Evolutionary conservation across 2,113 vertebrate genomes (phyloP).

Genomic region (Nothobranchius furzeri): DNA sequence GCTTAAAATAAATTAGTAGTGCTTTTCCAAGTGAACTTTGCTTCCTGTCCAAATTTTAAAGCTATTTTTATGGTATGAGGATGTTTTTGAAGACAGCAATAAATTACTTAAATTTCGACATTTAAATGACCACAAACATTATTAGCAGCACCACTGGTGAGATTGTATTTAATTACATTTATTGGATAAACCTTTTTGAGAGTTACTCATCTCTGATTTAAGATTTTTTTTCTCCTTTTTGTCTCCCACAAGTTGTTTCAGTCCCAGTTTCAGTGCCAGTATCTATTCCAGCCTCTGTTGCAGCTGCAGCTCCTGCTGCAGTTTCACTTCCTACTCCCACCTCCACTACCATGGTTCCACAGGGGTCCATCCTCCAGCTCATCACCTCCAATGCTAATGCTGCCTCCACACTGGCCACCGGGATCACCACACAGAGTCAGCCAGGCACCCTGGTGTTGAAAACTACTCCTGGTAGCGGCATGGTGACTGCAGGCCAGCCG

Average conservation of each 20-base stretch:
- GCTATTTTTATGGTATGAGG: too few relatives aligned
- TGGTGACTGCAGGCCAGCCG: constrained; percentile 69
- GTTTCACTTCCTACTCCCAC: constrained; percentile 42
- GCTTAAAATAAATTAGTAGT: too few relatives aligned
- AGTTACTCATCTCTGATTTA: neutral
- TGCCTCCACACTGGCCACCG: constrained; percentile 49
- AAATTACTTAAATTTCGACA: too few relatives aligned
- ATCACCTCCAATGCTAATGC: constrained; percentile 71
- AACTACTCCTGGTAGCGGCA: constrained; percentile 51
- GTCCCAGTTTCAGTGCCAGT: too few relatives aligned
- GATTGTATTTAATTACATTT: too few relatives aligned
- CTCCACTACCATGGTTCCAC: constrained; percentile 64
- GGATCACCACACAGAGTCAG: constrained; percentile 70
- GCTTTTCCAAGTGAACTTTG: too few relatives aligned
- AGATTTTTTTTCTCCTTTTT: neutral
- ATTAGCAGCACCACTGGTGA: too few relatives aligned
- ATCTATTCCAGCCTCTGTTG: neutral
- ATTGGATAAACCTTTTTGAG: too few relatives aligned
- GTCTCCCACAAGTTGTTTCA: neutral
- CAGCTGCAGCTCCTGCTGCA: constrained; percentile 29
- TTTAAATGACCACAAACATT: too few relatives aligned
- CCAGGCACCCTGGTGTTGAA: constrained; percentile 75
- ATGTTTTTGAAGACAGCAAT: too few relatives aligned
- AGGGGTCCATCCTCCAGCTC: constrained; percentile 74
- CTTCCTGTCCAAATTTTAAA: too few relatives aligned